Conservation (phyloP, 2,797 vertebrate genomes). For the Limosa lapponica region DNA sequence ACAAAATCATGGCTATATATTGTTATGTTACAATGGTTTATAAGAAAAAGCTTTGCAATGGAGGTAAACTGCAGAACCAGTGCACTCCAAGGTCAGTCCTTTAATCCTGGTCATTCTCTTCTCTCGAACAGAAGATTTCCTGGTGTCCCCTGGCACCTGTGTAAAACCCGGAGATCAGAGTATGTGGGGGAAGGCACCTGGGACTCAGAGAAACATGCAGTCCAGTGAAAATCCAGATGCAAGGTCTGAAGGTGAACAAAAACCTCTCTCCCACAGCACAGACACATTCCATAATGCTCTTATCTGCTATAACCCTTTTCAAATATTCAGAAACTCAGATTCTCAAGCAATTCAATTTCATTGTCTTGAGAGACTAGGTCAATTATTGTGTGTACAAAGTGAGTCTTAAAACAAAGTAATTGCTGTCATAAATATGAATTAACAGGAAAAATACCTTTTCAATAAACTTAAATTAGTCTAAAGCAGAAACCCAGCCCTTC, state of each 20-base stretch:
- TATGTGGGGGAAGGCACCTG: background rate
- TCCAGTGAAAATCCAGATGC: background rate
- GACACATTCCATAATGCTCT: background rate
- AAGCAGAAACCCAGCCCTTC: background rate
- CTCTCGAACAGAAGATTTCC: background rate
- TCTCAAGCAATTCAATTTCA: background rate
- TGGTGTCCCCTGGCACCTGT: background rate
- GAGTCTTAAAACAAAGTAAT: background rate
- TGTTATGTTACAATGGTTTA: background rate
- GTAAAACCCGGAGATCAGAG: background rate
- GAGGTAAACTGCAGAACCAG: background rate
- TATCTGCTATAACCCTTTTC: background rate
- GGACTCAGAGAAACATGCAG: background rate
- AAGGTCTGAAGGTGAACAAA: background rate
- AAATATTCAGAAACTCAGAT: background rate
- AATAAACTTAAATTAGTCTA: background rate
- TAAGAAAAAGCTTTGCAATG: background rate
- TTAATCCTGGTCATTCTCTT: background rate
- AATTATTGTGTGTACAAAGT: background rate
- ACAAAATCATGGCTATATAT: background rate
- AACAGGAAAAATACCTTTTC: background rate
- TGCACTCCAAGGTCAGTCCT: background rate
- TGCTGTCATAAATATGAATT: background rate
- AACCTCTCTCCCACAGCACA: background rate
- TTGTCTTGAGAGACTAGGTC: background rate